Conservation (phyloP, 2,797 vertebrate genomes). For the Leucoraja ocellata region DNA sequence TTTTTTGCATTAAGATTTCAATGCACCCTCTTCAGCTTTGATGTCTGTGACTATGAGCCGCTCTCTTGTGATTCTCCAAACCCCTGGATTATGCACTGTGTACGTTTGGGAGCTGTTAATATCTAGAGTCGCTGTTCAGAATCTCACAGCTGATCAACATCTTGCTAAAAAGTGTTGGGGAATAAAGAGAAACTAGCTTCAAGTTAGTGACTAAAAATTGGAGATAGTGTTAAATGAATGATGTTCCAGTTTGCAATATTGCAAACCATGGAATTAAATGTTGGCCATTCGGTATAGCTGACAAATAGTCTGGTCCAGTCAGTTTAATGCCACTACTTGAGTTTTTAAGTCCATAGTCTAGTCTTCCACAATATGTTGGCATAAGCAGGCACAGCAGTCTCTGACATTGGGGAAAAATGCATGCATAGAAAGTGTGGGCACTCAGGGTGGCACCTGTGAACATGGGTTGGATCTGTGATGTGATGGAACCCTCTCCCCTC, state of each 20-base stretch:
- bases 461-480: neutral
- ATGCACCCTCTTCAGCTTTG: neutral
- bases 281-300: too few species aligned
- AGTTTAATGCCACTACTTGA: too few species aligned
- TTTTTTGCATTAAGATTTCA: neutral
- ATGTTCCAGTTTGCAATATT: too few species aligned
- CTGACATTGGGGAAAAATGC: neutral
- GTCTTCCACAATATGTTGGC: neutral
- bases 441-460: neutral
- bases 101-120: neutral
- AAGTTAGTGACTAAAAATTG: too few species aligned
- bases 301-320: too few species aligned
- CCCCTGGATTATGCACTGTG: neutral
- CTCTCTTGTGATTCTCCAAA: neutral
- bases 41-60: neutral
- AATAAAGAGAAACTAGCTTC: too few species aligned
- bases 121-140: neutral
- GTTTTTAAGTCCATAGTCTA: too few species aligned
- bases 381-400: neutral
- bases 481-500: neutral
- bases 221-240: too few species aligned
- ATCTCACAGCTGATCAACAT: neutral
- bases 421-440: neutral
- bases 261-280: too few species aligned
- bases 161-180: too few species aligned